Conservation (phyloP, 2,888 invertebrate genomes). For the Scelioninae gen. 2 region DNA sequence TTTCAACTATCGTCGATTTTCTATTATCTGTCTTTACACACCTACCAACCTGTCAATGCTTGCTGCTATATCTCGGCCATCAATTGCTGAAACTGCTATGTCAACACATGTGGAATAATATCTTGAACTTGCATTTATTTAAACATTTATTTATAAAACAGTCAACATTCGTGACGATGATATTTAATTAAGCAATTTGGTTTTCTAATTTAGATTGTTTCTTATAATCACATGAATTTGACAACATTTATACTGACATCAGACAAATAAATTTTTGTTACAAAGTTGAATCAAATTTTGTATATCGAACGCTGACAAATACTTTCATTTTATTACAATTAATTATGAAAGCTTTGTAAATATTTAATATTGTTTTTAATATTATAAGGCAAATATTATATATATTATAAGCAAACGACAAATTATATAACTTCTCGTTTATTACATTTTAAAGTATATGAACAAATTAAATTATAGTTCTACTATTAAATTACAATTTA, state of each 20-base stretch:
- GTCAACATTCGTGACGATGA: conserved; percentile 26
- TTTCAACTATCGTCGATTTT: conserved; percentile 59
- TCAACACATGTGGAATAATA: conserved; percentile 69
- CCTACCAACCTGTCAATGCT: conserved; percentile 73
- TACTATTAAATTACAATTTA: too few species aligned
- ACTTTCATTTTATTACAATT: too few species aligned
- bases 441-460: too few species aligned
- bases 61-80: conserved; percentile 75
- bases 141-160: conserved; percentile 63
- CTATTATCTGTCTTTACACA: conserved; percentile 65
- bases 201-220: conserved; percentile 7
- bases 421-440: too few species aligned
- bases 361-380: too few species aligned
- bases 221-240: background rate
- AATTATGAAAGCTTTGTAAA: too few species aligned
- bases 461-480: too few species aligned
- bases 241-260: too few species aligned
- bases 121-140: conserved; percentile 69
- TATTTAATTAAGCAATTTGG: conserved; percentile 28
- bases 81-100: conserved; percentile 73
- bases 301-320: too few species aligned
- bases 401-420: too few species aligned
- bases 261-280: too few species aligned
- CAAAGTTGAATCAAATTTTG: background rate
- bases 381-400: too few species aligned